Base-by-base conservation (phyloP, 2,797 vertebrate genomes). In the Octomys mimax region DNA sequence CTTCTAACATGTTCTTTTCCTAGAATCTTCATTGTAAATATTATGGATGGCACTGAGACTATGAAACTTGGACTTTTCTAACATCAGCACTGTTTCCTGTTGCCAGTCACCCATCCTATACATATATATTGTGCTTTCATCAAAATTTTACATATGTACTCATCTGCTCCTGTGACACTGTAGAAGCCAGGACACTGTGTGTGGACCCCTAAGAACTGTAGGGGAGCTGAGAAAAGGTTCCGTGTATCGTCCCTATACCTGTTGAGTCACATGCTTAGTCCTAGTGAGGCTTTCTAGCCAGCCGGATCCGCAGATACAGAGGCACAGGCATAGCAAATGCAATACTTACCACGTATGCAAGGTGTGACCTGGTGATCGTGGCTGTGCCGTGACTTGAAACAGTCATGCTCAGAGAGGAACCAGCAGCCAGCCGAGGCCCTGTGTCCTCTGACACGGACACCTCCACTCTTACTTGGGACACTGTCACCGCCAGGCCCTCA, bases 261-360 rank as follows among this genome's bases (percentile, higher is more conserved):
- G 46, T 7, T 2, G 21, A 49, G 31, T 42, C 4, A 62, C 42
- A 26, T 42, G n/a, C 36, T 70, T 62, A 87, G 24, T 42, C 33
- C 4, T 0, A 4, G 31, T 6, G 6, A 3, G 8, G 9, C 11
- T 79, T 28, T 33, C 33, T 36, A 57, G 36, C 68, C 16, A 75
- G 46, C 22, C 42, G 19, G 4, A 16, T 11, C 24, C 33, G 33
- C 68, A 75, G 68, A 4, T 0, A n/a, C 33, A 0, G 28, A 1
- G 49, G 6, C 77, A 80, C 5, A n/a, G 18, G 33, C 64, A 52
- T 14, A 42, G 14, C 28, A 54, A 87, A 36, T 2, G 11, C 54
- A 57, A 73, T 89, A 92, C 99, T 99, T 98, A 99, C 99, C 2
- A 97, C 98, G 36, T 99, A 99, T 1, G 99, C 99, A 39, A 99